Conservation (phyloP, 2,888 invertebrate species). For the Apotomis betuletana region DNA sequence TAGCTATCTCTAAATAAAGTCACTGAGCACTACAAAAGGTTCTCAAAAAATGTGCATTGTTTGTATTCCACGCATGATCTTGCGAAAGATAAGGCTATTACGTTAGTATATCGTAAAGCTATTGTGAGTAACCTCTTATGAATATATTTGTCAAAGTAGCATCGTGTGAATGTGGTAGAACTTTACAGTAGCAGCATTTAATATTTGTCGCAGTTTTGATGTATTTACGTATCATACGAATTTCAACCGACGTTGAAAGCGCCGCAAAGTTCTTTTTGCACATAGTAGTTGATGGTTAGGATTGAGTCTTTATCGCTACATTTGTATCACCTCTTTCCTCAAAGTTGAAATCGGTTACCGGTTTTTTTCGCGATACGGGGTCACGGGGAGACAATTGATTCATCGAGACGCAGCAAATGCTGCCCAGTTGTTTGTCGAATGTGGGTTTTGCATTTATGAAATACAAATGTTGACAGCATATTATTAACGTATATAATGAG, state of each 20-base stretch:
- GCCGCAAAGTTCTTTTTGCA: background rate
- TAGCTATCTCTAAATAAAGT: background rate
- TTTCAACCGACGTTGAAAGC: background rate
- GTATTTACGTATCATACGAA: background rate
- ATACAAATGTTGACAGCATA: conserved; percentile 1
- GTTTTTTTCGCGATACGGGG: conserved; percentile 54
- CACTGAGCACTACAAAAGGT: background rate
- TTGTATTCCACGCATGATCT: conserved; percentile 17
- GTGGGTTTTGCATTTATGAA: conserved; percentile 36
- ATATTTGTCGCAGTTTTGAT: background rate
- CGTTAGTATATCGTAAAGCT: conserved; percentile 7
- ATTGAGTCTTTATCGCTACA: background rate
- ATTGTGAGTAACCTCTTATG: conserved; percentile 15
- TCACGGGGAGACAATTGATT: conserved; percentile 76
- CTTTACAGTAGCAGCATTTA: background rate
- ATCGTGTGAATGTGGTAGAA: background rate
- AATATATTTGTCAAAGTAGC: conserved; percentile 8
- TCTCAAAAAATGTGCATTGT: conserved; percentile 13
- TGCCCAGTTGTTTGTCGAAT: conserved; percentile 45
- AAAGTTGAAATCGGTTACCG: conserved; percentile 49
- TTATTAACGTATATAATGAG: background rate
- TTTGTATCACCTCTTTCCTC: conserved; percentile 15
- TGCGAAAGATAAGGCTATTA: conserved; percentile 22
- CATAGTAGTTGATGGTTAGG: background rate
- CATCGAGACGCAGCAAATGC: conserved; percentile 72